phyloP scores from a whole-genome alignment of 2,888 invertebrate species.

The Epirrita christyi region DNA sequence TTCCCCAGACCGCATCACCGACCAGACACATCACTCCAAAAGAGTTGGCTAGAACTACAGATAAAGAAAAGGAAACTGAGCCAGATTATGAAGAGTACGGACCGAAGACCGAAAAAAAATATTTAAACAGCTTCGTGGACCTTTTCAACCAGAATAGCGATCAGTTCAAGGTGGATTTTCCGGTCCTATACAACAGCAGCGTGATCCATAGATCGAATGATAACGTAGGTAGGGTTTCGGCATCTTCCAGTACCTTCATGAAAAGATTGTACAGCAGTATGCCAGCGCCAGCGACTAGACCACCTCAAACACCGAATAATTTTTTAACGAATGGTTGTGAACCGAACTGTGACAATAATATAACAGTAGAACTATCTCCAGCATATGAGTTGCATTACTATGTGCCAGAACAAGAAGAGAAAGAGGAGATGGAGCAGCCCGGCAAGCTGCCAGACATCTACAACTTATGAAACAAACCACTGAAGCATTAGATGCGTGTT shows the following conservation, averaged over 20 bases:
- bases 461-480: conserved; percentile 49
- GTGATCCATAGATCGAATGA: conserved; percentile 56
- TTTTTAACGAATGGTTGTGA: conserved; percentile 46
- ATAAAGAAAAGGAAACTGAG: conserved; percentile 26
- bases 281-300: conserved; percentile 26
- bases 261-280: conserved; percentile 59
- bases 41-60: conserved; percentile 37
- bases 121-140: conserved; percentile 66
- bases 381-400: conserved; percentile 77
- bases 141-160: conserved; percentile 72
- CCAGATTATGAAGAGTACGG: conserved; percentile 64
- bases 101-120: conserved; percentile 61
- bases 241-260: conserved; percentile 66
- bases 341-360: conserved; percentile 53
- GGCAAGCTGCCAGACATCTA: conserved; percentile 39
- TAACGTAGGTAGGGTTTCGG: conserved; percentile 50
- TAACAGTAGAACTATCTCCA: conserved; percentile 67
- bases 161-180: conserved; percentile 67
- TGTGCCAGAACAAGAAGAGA: conserved; percentile 74
- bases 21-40: conserved; percentile 38
- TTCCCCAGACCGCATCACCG: conserved; percentile 31
- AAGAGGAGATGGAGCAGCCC: conserved; percentile 47
- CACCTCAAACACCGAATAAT: conserved; percentile 32
- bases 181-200: conserved; percentile 69
- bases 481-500: conserved; percentile 22